A percentile compares a stretch with the other conserved stretches of the same genome.
These are phyloP conservation scores for Lapara coniferarum DNA, from an alignment of 2,888 invertebrate genomes.

Conservation along the genomic window DNA sequence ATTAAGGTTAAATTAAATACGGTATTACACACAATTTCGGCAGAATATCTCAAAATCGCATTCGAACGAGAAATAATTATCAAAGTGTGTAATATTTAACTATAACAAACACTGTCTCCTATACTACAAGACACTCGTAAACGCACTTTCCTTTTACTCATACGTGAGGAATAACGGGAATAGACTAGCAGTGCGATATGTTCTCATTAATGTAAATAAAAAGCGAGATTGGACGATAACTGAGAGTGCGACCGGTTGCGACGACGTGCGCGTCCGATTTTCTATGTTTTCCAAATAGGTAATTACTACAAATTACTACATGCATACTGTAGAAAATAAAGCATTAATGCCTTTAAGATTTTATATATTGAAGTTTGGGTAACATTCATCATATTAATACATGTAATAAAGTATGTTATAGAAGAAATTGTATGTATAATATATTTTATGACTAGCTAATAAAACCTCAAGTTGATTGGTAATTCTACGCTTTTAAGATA, in stretches of 20 bases:
- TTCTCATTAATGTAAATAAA: constrained; percentile 36
- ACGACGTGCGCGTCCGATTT: constrained; percentile 32
- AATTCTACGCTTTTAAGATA: too few species aligned
- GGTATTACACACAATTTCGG: too few species aligned
- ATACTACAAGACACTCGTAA: background rate
- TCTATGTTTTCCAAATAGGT: constrained; percentile 39
- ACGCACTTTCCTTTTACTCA: constrained; percentile 11
- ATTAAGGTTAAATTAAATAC: too few species aligned
- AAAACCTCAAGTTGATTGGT: too few species aligned
- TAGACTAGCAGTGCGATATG: constrained; percentile 27
- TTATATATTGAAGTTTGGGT: constrained; percentile 15
- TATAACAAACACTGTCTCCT: background rate
- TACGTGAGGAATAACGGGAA: constrained; percentile 22
- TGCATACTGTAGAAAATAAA: constrained; percentile 20
- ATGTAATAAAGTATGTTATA: background rate
- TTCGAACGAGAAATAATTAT: too few species aligned
- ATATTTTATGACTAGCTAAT: too few species aligned
- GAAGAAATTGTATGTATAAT: too few species aligned
- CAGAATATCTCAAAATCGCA: too few species aligned
- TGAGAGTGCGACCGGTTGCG: constrained; percentile 39
- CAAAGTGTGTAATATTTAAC: background rate
- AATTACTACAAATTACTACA: constrained; percentile 34
- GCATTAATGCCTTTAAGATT: constrained; percentile 2
- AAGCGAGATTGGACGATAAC: constrained; percentile 35
- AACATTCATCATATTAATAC: constrained; percentile 10